These are phyloP conservation scores for Cyrtodaria siliqua DNA, from an alignment of 2,888 invertebrate genomes.

Conservation along the genomic window DNA sequence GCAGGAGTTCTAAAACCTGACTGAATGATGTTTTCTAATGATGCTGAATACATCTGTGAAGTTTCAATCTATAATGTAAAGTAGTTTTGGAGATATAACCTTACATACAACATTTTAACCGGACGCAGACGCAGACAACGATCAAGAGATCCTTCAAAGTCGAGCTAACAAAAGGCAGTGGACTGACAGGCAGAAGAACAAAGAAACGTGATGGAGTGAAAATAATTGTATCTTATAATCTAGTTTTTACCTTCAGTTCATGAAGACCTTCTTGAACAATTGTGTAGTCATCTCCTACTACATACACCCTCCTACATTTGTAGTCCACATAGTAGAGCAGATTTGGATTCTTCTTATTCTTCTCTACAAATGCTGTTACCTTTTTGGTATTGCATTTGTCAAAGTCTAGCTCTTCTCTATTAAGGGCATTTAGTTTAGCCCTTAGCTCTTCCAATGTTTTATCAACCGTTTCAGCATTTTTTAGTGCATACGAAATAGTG, in stretches of 20 bases:
- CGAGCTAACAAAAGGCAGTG: too few relatives aligned
- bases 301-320: neutral
- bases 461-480: neutral
- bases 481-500: too few relatives aligned
- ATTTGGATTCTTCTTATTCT: neutral
- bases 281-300: conserved; percentile 13
- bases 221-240: neutral
- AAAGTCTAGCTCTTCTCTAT: neutral
- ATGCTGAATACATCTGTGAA: too few relatives aligned
- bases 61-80: too few relatives aligned
- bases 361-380: conserved; percentile 1
- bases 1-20: too few relatives aligned
- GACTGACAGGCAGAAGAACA: too few relatives aligned
- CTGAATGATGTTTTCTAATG: too few relatives aligned
- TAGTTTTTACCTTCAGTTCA: conserved; percentile 24
- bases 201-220: too few relatives aligned
- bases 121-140: too few relatives aligned
- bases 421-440: neutral
- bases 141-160: too few relatives aligned
- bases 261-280: conserved; percentile 9
- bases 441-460: neutral
- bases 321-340: neutral
- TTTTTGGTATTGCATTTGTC: neutral
- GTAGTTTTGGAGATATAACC: too few relatives aligned
- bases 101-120: too few relatives aligned